Evolutionary conservation across 2,888 invertebrate genomes (phyloP), one percentile per base, ranked within the genome.

Genomic region (Dryococelus australis): DNA sequence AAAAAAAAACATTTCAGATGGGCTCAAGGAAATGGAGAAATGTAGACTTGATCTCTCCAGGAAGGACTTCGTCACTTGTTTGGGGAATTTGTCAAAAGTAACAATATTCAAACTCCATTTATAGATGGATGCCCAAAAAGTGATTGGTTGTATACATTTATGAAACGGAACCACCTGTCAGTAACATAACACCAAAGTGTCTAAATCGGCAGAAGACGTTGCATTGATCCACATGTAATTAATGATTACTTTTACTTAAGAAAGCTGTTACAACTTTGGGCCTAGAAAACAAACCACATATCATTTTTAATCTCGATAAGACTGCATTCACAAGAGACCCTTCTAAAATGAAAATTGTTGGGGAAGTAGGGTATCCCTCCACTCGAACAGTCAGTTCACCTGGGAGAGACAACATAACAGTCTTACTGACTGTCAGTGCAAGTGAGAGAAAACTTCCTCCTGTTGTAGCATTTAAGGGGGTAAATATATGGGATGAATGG

Each of bases 401-500:
- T 65, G 65, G 65, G 65, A 65, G 65, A 65, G 65, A 65, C 8
- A 65, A 65, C 65, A 65, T 65, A 16, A 24, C 6, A 16, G 6
- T 65, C 65, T 9, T 65, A n/a, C 6, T 65, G 65, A 24, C 65
- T 12, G 65, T n/a, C 24, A 16, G 65, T 65, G 65, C 65, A 65
- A 65, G 65, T 65, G 65, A n/a, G 24, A 65, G 65, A 65, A 65
- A 65, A 65, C 65, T 24, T 65, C 65, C n/a, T 65, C 65, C 65
- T 65, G 65, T 65, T 65, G 65, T 65, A 3, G 65, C 24, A 65
- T 65, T 65, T 65, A 65, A 65, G 65, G 65, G 65, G 65, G 65
- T 65, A 65, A 65, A 65, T 65, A 65, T 16, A 3, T 65, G 65
- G 65, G 65, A 65, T 65, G 65, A 65, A 8, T 47, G 47, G 47